Conservation (phyloP, 2,888 invertebrate genomes). For the Noctua fimbriata region DNA sequence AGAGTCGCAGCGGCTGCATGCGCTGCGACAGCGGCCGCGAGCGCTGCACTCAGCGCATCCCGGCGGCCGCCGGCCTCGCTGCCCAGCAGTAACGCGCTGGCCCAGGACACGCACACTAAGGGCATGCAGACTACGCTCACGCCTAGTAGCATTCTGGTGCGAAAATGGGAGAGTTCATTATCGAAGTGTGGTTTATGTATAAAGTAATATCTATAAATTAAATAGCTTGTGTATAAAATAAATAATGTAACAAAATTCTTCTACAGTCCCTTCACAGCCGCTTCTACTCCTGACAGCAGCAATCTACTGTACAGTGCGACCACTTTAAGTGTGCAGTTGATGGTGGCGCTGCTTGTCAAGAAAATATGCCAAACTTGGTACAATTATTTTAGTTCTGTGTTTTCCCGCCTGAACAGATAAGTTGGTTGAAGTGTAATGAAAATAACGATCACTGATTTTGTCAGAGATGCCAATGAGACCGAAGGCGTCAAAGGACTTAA, state of each 20-base stretch:
- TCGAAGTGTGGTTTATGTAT: neutral
- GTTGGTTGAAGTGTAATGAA: neutral
- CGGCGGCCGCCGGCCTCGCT: conserved; percentile 93
- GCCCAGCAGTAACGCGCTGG: conserved; percentile 89
- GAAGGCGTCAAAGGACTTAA: neutral
- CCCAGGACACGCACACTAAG: conserved; percentile 96
- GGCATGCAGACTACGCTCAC: conserved; percentile 96
- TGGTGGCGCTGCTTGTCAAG: too few species aligned
- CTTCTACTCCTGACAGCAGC: neutral
- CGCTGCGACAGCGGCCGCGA: conserved; percentile 94
- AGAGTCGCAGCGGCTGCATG: conserved; percentile 96
- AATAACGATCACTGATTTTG: neutral
- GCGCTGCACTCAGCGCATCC: conserved; percentile 92
- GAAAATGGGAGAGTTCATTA: neutral
- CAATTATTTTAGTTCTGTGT: too few species aligned
- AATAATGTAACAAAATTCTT: neutral
- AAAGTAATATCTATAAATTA: neutral
- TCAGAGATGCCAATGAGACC: neutral
- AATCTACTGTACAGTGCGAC: neutral
- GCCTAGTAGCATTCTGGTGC: conserved; percentile 94
- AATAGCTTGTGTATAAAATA: neutral
- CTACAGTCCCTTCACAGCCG: neutral
- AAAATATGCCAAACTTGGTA: too few species aligned
- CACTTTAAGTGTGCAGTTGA: too few species aligned
- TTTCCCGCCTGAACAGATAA: too few species aligned